Percentiles rank a stretch among this genome's conserved stretches.
These are phyloP conservation scores for Clytia hemisphaerica DNA, from an alignment of 30 jellyfish, hydroid and myxozoan species.

Conservation along the genomic window DNA sequence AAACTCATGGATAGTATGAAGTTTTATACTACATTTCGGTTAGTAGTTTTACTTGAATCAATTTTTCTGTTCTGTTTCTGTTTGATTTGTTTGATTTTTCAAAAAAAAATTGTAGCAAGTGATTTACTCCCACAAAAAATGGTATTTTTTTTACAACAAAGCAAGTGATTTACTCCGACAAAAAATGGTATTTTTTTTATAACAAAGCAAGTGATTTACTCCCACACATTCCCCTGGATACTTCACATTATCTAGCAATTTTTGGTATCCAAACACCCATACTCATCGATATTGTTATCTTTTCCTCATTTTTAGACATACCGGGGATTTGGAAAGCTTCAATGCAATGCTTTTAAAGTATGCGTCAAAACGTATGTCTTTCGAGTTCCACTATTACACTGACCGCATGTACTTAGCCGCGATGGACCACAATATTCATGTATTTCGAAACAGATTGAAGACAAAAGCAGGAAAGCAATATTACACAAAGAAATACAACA, in stretches of 20 bases:
- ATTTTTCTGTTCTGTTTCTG: no score
- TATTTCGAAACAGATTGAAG: background rate
- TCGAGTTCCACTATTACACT: slow-evolving; percentile 2
- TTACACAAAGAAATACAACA: slow-evolving; percentile 7
- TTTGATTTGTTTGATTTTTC: no score
- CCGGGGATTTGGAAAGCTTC: slow-evolving; percentile 30
- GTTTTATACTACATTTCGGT: slow-evolving; percentile 19
- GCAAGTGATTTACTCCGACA: no score
- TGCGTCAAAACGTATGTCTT: slow-evolving; percentile 34
- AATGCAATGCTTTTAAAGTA: slow-evolving; percentile 28
- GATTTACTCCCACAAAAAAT: no score
- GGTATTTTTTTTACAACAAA: no score
- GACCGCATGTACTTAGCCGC: slow-evolving; percentile 15
- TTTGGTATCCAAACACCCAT: no score
- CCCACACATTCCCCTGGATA: no score
- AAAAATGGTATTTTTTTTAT: no score
- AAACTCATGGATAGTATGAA: slow-evolving; percentile 2
- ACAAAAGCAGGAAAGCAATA: background rate
- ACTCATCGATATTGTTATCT: background rate
- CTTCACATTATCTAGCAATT: no score
- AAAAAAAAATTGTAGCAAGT: no score
- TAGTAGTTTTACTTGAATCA: no score
- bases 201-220: no score
- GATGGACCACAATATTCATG: slow-evolving; percentile 10
- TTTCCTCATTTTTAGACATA: slow-evolving; percentile 7